Percentiles rank a stretch among this genome's conserved stretches.
These are phyloP conservation scores for Agonopterix arenella DNA, from an alignment of 2,888 invertebrate genomes.

Conservation along the genomic window DNA sequence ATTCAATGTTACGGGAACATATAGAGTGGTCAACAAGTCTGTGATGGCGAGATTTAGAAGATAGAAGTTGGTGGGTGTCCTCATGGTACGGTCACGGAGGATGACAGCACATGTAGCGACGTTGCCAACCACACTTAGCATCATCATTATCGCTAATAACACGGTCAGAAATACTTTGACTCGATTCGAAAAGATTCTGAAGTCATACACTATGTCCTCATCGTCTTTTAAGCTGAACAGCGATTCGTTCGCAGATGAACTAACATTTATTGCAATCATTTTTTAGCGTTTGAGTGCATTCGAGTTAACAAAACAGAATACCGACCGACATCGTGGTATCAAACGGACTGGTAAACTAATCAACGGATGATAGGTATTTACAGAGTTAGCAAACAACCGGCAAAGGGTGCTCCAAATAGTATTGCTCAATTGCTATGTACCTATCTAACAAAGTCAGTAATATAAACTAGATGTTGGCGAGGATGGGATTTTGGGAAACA, in stretches of 20 bases:
- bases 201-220: constrained; percentile 44
- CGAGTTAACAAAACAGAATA: too few species aligned
- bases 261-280: constrained; percentile 15
- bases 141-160: constrained; percentile 79
- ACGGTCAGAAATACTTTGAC: constrained; percentile 70
- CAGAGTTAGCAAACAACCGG: too few species aligned
- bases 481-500: too few species aligned
- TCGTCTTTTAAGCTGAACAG: constrained; percentile 50
- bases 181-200: constrained; percentile 27
- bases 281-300: not conserved
- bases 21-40: constrained; percentile 82
- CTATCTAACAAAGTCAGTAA: too few species aligned
- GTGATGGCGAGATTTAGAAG: constrained; percentile 86
- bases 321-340: too few species aligned
- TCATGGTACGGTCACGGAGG: constrained; percentile 83
- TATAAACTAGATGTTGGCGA: too few species aligned
- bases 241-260: constrained; percentile 36
- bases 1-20: constrained; percentile 88
- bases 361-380: too few species aligned
- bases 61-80: constrained; percentile 89
- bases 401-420: too few species aligned
- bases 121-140: constrained; percentile 84
- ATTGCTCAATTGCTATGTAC: too few species aligned
- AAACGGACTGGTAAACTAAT: too few species aligned
- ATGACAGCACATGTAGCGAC: constrained; percentile 87